Evolutionary conservation across 2,113 vertebrate species (phyloP).

Genomic region (Hemibagrus wyckioides): DNA sequence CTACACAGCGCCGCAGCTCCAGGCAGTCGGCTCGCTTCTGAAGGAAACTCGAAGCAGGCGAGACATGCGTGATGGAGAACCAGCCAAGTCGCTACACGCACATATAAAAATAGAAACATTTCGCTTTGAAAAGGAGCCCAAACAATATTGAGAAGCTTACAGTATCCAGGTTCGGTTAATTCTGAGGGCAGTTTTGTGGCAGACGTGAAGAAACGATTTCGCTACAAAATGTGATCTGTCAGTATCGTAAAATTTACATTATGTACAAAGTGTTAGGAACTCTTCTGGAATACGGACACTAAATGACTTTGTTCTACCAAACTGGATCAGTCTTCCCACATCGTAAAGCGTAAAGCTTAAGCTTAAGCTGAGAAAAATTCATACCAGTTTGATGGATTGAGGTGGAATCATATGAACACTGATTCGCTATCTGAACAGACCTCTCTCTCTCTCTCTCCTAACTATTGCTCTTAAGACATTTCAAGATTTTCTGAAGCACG

Average conservation of each 20-base stretch:
- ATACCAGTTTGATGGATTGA: conserved; percentile 13
- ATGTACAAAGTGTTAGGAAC: conserved; percentile 46
- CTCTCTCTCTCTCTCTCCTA: not conserved
- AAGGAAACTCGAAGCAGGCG: conserved; percentile 26
- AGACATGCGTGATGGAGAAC: conserved; percentile 39
- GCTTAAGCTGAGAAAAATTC: not conserved
- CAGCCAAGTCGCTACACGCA: conserved; percentile 54
- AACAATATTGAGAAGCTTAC: conserved; percentile 59
- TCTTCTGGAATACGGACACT: conserved; percentile 10
- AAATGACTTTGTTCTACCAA: conserved; percentile 15
- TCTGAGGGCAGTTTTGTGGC: conserved; percentile 17
- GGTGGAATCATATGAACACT: conserved; percentile 1
- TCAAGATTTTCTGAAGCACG: conserved; percentile 25
- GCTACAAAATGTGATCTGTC: conserved; percentile 20
- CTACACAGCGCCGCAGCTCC: conserved; percentile 10
- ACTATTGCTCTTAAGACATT: conserved; percentile 48
- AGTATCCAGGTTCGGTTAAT: conserved; percentile 54
- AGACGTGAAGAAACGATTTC: conserved; percentile 33
- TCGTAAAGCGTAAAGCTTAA: not conserved
- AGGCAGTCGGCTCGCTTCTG: not conserved
- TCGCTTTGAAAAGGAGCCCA: conserved; percentile 61
- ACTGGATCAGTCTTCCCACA: not conserved
- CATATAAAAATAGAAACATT: conserved; percentile 76
- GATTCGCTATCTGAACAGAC: conserved; percentile 19
- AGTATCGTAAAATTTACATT: conserved; percentile 45